Base-by-base conservation (phyloP, 2,113 vertebrate genomes). In the Isichthys henryi region DNA sequence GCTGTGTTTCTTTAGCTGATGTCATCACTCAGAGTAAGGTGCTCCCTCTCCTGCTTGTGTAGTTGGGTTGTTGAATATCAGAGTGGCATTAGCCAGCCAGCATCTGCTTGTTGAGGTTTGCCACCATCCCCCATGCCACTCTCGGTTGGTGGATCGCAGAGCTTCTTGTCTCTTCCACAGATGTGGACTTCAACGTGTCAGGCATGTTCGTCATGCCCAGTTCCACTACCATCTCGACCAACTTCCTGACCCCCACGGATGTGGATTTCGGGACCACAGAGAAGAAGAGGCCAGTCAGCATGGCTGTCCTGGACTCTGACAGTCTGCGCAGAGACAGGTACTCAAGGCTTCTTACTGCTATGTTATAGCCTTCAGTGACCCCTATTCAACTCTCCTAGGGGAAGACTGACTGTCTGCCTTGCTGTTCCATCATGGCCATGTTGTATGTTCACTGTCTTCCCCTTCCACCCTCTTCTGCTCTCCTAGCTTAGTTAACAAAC, bases 161-260 rank as follows among this genome's bases (percentile, higher is more conserved):
- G 7, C n/a, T 45, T 1, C 2, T 53, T 35, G 17, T 80, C 31
- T 86, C 82, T 92, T 92, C 89, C 74, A 13, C 95, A 99, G 98
- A 99, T 2, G 93, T 99, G 91, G 98, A 99, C 88, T 99, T 99
- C 94, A 99, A 99, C 0, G 98, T 99, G n/a, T 99, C 98, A 0
- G 98, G 97, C 91, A 97, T 97, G 2, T 99, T 99, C 13, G 96
- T 96, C 53, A 91, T 96, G 92, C 95, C 97, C 89, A 93, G 96
- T 1, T 96, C 96, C 90, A 95, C 97, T 52, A 90, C 94, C 0
- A 95, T 95, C 92, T 96, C 95, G 13, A 77, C 89, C 48, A 97
- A 96, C 49, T 95, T 96, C 89, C 94, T 96, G 5, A 90, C 95
- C 1, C 94, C 94, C 86, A 91, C 94, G 0, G 95, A 96, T 74